Percentiles rank a stretch among this genome's conserved stretches.
These are phyloP conservation scores for Etheostoma cragini DNA, from an alignment of 2,113 vertebrate genomes.

Conservation along the genomic window DNA sequence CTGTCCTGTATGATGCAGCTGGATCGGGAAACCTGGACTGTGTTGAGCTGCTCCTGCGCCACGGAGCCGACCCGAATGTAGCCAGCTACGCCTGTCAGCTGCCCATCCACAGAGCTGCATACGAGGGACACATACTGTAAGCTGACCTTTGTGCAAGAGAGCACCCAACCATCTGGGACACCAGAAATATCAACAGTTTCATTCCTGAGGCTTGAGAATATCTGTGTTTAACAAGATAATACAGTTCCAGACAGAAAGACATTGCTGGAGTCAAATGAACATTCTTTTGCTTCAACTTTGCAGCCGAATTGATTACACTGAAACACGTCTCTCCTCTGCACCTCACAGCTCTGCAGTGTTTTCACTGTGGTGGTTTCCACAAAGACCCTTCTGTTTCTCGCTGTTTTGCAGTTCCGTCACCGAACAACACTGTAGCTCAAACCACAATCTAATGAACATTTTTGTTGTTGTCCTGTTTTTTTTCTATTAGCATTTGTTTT, in stretches of 20 bases:
- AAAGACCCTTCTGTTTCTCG: slow-evolving; percentile 62
- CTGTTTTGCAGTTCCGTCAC: slow-evolving; percentile 55
- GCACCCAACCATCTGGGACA: not conserved
- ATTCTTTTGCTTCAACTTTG: slow-evolving; percentile 38
- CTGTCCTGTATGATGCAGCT: slow-evolving; percentile 88
- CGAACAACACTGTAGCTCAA: slow-evolving; percentile 51
- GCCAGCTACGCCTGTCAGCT: slow-evolving; percentile 87
- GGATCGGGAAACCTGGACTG: slow-evolving; percentile 89
- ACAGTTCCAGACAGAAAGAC: not conserved
- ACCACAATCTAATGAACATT: slow-evolving; percentile 63
- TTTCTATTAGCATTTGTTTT: slow-evolving; percentile 44
- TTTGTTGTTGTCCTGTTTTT: slow-evolving; percentile 49
- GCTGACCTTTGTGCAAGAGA: slow-evolving; percentile 43
- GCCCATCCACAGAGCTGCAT: slow-evolving; percentile 89
- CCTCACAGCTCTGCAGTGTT: slow-evolving; percentile 54
- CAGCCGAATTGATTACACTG: slow-evolving; percentile 23
- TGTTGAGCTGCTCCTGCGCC: slow-evolving; percentile 86
- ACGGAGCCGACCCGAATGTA: slow-evolving; percentile 87
- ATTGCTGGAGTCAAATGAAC: slow-evolving; percentile 29
- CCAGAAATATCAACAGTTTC: not conserved
- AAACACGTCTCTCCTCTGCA: slow-evolving; percentile 16
- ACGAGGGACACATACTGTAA: slow-evolving; percentile 91
- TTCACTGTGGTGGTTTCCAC: slow-evolving; percentile 50
- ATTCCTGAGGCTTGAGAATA: slow-evolving; percentile 1
- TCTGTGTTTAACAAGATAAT: slow-evolving; percentile 20